Percentiles rank a stretch among this genome's conserved stretches.
Evolutionary conservation across 2,888 invertebrate genomes (phyloP).

Genomic region (Monoplex corrugatus): DNA sequence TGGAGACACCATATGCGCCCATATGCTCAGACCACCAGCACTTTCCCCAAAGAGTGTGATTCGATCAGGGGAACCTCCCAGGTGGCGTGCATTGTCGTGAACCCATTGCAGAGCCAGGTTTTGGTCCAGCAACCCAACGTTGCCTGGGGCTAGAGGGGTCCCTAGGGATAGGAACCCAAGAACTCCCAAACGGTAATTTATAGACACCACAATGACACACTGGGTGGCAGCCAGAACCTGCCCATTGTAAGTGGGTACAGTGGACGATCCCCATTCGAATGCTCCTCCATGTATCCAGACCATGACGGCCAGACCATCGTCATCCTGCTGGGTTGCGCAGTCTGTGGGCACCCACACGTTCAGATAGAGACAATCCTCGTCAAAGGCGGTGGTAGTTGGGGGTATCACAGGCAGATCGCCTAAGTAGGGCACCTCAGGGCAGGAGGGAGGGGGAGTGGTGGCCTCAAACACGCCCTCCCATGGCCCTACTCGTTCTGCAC

Average conservation of each 20-base stretch:
- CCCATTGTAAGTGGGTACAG: slow-evolving; percentile 84
- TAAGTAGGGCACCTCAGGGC: slow-evolving; percentile 1
- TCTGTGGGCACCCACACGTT: slow-evolving; percentile 93
- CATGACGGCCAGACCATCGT: slow-evolving; percentile 85
- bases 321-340: slow-evolving; percentile 7
- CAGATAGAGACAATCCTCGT: slow-evolving; percentile 96
- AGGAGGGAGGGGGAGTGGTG: slow-evolving; percentile 20
- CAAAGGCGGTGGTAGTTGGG: background rate
- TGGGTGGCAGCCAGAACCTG: slow-evolving; percentile 91
- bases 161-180: slow-evolving; percentile 93
- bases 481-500: background rate
- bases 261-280: slow-evolving; percentile 95
- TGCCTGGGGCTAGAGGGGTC: slow-evolving; percentile 90
- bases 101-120: slow-evolving; percentile 95
- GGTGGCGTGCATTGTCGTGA: slow-evolving; percentile 89
- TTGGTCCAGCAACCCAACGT: slow-evolving; percentile 96
- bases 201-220: slow-evolving; percentile 95
- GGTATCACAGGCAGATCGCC: background rate
- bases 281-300: slow-evolving; percentile 98
- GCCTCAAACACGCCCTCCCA: slow-evolving; percentile 42
- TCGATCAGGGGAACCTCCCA: slow-evolving; percentile 69
- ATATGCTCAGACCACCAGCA: slow-evolving; percentile 65
- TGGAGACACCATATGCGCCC: slow-evolving; percentile 68
- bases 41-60: slow-evolving; percentile 74
- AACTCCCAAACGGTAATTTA: slow-evolving; percentile 94